Conservation (phyloP, 1,140 invertebrate species). For the Tetraneura akinire region DNA sequence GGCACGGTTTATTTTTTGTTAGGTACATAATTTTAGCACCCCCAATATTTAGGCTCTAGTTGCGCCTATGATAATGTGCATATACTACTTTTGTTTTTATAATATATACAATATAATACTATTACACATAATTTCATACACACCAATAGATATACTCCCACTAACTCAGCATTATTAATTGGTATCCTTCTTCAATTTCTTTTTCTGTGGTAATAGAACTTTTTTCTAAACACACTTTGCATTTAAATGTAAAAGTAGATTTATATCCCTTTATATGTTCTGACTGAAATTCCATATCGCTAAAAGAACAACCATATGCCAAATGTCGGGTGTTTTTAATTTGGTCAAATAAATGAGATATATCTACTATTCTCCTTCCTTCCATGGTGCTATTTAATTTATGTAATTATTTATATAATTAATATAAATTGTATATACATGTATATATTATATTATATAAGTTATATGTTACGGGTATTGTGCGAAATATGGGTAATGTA, state of each 20-base stretch:
- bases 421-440: too few relatives aligned
- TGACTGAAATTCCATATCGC: not conserved
- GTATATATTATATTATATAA: not conserved
- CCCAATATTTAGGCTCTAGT: too few relatives aligned
- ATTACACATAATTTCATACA: not conserved
- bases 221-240: conserved; percentile 3
- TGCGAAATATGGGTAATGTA: not conserved
- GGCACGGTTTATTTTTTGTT: too few relatives aligned
- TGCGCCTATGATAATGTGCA: too few relatives aligned
- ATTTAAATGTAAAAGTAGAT: not conserved
- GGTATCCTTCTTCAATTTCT: not conserved
- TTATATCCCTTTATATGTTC: conserved; percentile 1
- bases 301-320: not conserved
- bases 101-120: not conserved
- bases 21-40: too few relatives aligned
- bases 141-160: conserved; percentile 23
- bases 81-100: too few relatives aligned
- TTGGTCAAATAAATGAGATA: conserved; percentile 14
- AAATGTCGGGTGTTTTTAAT: not conserved
- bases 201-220: conserved; percentile 1
- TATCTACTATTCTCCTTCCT: conserved; percentile 1
- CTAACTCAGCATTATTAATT: conserved; percentile 11
- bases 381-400: not conserved
- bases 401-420: too few relatives aligned
- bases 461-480: not conserved